Evolutionary conservation across 2,888 invertebrate species (phyloP).

Genomic region (Idaea straminata): DNA sequence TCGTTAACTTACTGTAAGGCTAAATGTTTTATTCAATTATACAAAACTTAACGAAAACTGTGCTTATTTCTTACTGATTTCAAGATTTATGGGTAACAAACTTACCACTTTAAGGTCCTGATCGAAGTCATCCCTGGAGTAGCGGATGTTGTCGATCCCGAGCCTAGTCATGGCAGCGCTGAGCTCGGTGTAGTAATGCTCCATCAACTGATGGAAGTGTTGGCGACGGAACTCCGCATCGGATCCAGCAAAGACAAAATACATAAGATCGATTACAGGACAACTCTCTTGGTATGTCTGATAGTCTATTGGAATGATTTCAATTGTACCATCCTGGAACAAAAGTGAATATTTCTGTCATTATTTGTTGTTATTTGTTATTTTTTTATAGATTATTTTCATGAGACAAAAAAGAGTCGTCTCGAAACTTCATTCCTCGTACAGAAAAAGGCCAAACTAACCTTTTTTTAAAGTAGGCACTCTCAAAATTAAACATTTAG

Average conservation of each 20-base stretch:
- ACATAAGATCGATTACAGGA: constrained; percentile 44
- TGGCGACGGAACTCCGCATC: constrained; percentile 43
- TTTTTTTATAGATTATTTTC: no score
- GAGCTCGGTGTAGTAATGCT: constrained; percentile 43
- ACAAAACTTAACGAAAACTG: no score
- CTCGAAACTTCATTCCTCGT: no score
- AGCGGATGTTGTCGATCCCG: constrained; percentile 34
- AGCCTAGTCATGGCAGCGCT: constrained; percentile 35
- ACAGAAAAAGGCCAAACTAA: no score
- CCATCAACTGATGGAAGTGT: constrained; percentile 38
- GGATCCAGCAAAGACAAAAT: constrained; percentile 45
- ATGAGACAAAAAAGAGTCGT: no score
- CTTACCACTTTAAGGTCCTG: constrained; percentile 40
- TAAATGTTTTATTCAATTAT: no score
- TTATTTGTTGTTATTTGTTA: no score
- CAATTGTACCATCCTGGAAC: constrained; percentile 23
- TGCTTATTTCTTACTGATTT: no score
- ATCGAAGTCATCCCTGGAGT: constrained; percentile 43
- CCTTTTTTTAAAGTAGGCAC: no score
- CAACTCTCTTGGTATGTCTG: constrained; percentile 47
- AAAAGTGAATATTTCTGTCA: not conserved
- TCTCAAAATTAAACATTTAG: no score
- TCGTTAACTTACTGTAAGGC: no score
- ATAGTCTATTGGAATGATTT: constrained; percentile 44
- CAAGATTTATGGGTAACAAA: not conserved